Evolutionary conservation across 2,888 invertebrate species (phyloP).

Genomic region (Pecten maximus): DNA sequence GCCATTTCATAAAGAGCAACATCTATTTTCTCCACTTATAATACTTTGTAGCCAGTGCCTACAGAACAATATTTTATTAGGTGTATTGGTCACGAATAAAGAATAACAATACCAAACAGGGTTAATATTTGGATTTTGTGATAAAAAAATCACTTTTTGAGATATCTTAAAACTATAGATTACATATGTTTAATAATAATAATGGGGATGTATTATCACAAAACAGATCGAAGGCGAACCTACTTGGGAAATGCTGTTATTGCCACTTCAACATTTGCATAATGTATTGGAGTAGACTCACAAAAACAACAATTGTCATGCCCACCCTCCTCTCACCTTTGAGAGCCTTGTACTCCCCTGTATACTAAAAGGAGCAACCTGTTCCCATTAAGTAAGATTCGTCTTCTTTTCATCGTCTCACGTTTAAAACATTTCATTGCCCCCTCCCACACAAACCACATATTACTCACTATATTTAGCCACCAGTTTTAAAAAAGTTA

Average conservation of each 20-base stretch:
- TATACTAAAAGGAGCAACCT: too few relatives aligned
- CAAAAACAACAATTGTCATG: too few relatives aligned
- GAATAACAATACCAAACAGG: not conserved
- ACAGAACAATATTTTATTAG: not conserved
- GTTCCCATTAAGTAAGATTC: too few relatives aligned
- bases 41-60: not conserved
- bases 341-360: too few relatives aligned
- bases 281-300: not conserved
- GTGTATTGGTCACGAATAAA: not conserved
- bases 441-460: too few relatives aligned
- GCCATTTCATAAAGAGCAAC: not conserved
- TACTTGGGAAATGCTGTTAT: not conserved
- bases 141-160: not conserved
- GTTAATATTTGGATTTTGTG: not conserved
- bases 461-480: too few relatives aligned
- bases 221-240: not conserved
- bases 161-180: not conserved
- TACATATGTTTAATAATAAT: not conserved
- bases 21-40: not conserved
- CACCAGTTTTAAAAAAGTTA: too few relatives aligned
- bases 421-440: too few relatives aligned
- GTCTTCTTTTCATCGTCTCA: too few relatives aligned
- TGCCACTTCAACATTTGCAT: slow-evolving; percentile 8
- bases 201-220: not conserved
- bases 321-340: too few relatives aligned